phyloP scores from a whole-genome alignment of 2,797 vertebrate genomes.

The Scolopax bukidnonensis region DNA sequence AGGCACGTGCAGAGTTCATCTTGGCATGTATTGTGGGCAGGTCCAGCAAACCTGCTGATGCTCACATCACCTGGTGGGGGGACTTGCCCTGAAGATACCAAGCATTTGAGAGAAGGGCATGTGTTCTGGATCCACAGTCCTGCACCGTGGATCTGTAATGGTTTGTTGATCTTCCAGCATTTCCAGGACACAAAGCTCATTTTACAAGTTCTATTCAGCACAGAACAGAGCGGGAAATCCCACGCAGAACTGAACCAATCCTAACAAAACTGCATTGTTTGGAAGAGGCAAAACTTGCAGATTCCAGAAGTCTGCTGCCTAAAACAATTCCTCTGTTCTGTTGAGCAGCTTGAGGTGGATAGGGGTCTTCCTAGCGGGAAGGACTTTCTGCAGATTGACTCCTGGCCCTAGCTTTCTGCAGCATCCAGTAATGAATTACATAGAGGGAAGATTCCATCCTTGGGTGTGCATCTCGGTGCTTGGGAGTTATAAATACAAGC shows the following conservation, averaged over 20 bases:
- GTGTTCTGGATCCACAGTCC: not conserved
- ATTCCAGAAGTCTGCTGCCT: constrained; percentile 1
- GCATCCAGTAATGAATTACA: not conserved
- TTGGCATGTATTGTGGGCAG: not conserved
- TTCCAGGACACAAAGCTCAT: not conserved
- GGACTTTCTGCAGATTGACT: not conserved
- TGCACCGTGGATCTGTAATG: not conserved
- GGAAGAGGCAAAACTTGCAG: not conserved
- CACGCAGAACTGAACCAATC: not conserved
- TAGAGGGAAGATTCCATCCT: not conserved
- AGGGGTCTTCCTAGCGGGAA: not conserved
- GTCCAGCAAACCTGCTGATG: no score
- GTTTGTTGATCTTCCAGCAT: not conserved
- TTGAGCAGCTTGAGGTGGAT: not conserved
- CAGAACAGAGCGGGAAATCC: constrained; percentile 9
- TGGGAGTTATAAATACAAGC: not conserved
- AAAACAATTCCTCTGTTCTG: not conserved
- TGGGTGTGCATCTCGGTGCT: not conserved
- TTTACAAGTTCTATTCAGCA: not conserved
- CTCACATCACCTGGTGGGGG: not conserved
- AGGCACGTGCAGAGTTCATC: not conserved
- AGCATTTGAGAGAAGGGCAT: not conserved
- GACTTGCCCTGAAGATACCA: not conserved
- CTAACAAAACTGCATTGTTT: not conserved
- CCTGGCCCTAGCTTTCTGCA: not conserved